Base-by-base conservation (phyloP, 2,888 invertebrate genomes). In the Drosophila infuscata region DNA sequence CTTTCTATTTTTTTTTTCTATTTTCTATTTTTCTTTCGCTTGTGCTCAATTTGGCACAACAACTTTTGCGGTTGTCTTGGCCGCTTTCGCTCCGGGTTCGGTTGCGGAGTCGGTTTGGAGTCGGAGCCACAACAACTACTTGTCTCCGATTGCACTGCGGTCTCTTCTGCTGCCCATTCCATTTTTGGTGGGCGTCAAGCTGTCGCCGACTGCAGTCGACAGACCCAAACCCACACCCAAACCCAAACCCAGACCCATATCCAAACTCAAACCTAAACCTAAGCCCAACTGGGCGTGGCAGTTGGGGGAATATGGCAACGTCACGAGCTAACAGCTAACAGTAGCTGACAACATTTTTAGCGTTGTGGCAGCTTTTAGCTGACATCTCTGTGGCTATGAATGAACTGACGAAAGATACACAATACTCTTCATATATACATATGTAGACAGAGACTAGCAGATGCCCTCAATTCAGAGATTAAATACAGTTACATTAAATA, bases 281-380 rank as follows among this genome's bases (percentile, higher is more conserved):
- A 25, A 25, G 46, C 15, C 46, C 25, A 8, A 25, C 46, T 46
- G 46, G 46, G 46, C 46, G 46, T 46, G 46, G 46, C 15, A 46
- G 20, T 25, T 46, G 8, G 15, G 20, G 46, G 15, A 25, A 46
- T 46, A 46, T 25, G 46, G 54, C 54, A 54, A 54, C 54, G 25
- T 38, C 17, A 36, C 25, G 25, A 25, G 41, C 20, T 3, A 46
- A 20, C 46, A 29, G 83, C 75, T 87, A 87, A 87, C 89, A 84
- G 86, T 83, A 81, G 87, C 89, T 90, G 90, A 90, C 86, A 90
- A 12, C 87, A 76, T 90, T 77, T 79, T 90, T 82, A 76, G 75
- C 70, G 76, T 77, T 76, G 65, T 41, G 29, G 49, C 49, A 17
- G 51, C 30, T n/a, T 51, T 51, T 15, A 46, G 46, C 46, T 46